Evolutionary conservation across 2,113 vertebrate genomes (phyloP), one percentile per base, ranked within the genome.

Genomic region (Manacus vitellinus): DNA sequence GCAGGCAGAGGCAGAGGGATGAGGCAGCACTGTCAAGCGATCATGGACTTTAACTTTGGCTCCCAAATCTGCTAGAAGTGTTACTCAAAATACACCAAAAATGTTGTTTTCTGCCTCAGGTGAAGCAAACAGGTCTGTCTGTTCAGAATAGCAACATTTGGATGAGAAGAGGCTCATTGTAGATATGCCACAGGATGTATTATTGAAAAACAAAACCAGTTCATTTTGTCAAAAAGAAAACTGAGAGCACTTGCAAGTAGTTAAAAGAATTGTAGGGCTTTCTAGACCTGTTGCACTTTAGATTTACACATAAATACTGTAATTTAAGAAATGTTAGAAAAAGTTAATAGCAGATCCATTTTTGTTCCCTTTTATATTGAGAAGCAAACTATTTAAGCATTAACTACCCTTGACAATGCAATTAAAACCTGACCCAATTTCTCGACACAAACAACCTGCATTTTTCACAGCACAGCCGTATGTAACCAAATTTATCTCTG

Each of bases 361-460:
- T 85, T 79, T 68, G 12, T 55, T 66, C 59, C 41, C 24, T 75
- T 75, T 80, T 54, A 70, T 14, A 85, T 11, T 18, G 24, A 76
- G 46, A 66, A 46, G 46, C 18, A 41, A 94, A 62, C 62, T 46
- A 71, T 66, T 66, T 76, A 76, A 90, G 78, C 2, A 3, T 59
- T 89, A 88, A 71, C 55, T 80, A 83, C 16, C 24, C 46, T 47
- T 10, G 7, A 83, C 47, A 80, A 71, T 3, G 22, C 68, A 88
- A 85, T 94, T 88, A 96, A 95, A 85, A 85, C 22, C 21, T 71
- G 78, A 96, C 81, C 74, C 78, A 41, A 44, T 95, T 93, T 80
- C 75, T 51, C 59, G 67, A 59, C 24, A 37, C 74, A 62, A 87
- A 71, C 0, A 2, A 86, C 20, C 59, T 47, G 51, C 2, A 1